A percentile compares a stretch with the other conserved stretches of the same genome.
Conservation (phyloP, 2,888 invertebrate species). For the Biston betularia region DNA sequence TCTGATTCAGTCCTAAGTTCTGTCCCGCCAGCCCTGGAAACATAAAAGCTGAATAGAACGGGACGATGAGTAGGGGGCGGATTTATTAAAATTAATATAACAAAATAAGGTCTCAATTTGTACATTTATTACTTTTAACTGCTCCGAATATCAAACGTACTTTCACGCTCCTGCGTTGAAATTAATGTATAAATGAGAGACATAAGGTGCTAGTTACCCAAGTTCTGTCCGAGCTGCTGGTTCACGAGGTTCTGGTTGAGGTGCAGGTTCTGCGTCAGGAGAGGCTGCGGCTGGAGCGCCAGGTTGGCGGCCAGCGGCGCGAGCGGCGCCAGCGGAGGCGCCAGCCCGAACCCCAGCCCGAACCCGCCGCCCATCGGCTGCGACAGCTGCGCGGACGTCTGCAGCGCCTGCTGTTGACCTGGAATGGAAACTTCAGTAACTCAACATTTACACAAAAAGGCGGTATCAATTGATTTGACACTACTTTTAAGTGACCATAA, state of each 20-base stretch:
- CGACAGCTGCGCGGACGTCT: slow-evolving; percentile 61
- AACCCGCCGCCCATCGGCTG: slow-evolving; percentile 61
- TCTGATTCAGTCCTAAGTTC: slow-evolving; percentile 65
- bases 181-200: too few relatives aligned
- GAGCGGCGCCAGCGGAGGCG: slow-evolving; percentile 49
- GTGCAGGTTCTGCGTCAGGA: slow-evolving; percentile 64
- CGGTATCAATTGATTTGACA: too few relatives aligned
- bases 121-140: too few relatives aligned
- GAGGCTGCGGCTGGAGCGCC: slow-evolving; percentile 59
- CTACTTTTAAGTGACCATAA: too few relatives aligned
- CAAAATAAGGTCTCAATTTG: too few relatives aligned
- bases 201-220: slow-evolving; percentile 53
- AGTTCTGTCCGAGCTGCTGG: slow-evolving; percentile 73
- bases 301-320: slow-evolving; percentile 51
- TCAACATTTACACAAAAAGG: too few relatives aligned
- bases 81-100: too few relatives aligned
- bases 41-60: slow-evolving; percentile 19
- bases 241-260: slow-evolving; percentile 75
- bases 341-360: slow-evolving; percentile 66
- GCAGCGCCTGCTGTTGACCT: slow-evolving; percentile 76
- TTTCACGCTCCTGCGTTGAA: too few relatives aligned
- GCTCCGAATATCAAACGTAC: too few relatives aligned
- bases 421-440: neutral
- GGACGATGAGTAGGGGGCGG: slow-evolving; percentile 1
- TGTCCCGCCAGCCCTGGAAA: slow-evolving; percentile 69